Evolutionary conservation across 2,888 invertebrate genomes (phyloP).

Genomic region (Acleris cristana): DNA sequence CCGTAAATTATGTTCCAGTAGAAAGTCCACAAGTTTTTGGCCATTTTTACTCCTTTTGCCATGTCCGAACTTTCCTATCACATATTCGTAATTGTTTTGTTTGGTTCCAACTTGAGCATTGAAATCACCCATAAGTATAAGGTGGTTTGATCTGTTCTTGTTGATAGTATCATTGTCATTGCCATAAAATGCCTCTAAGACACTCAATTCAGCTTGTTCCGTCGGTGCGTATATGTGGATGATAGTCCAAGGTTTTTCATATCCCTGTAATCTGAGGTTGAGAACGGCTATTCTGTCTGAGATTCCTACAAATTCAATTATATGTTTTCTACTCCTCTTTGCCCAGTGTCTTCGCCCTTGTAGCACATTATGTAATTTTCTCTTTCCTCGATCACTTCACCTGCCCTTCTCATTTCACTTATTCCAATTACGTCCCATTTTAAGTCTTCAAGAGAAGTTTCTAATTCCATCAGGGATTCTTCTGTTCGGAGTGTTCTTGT

Average conservation of each 20-base stretch:
- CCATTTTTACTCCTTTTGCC: conserved; percentile 8
- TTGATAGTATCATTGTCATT: no score
- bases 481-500: conserved; percentile 36
- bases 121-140: background rate
- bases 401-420: conserved; percentile 42
- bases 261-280: conserved; percentile 27
- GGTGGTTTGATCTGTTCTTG: no score
- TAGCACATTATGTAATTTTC: conserved; percentile 36
- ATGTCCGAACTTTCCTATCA: background rate
- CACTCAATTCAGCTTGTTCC: conserved; percentile 23
- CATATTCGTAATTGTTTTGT: conserved; percentile 4
- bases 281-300: conserved; percentile 39
- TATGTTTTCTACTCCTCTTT: conserved; percentile 38
- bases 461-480: conserved; percentile 32
- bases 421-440: conserved; percentile 44
- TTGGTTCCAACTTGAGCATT: conserved; percentile 22
- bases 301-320: conserved; percentile 36
- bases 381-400: conserved; percentile 39
- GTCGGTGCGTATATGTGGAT: conserved; percentile 36
- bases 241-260: conserved; percentile 17
- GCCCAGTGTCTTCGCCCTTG: conserved; percentile 31
- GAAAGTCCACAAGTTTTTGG: background rate
- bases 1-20: background rate
- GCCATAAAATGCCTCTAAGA: conserved; percentile 24
- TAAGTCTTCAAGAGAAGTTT: conserved; percentile 39